Conservation (phyloP, 2,113 vertebrate genomes). For the Aldabrachelys gigantea region DNA sequence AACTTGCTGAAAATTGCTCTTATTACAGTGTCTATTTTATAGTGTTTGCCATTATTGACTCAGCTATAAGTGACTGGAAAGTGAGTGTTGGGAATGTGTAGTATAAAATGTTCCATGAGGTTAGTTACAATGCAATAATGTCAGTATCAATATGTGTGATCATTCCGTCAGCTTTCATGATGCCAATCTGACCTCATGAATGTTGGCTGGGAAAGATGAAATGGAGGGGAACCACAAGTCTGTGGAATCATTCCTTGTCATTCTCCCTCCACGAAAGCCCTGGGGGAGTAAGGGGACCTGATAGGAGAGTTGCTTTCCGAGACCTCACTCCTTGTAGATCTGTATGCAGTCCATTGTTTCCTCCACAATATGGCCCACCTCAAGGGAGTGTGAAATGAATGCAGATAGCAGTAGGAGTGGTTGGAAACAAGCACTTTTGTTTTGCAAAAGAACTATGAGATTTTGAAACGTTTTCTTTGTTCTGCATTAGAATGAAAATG, state of each 20-base stretch:
- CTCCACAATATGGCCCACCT: neutral
- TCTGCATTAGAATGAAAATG: no score
- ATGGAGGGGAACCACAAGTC: neutral
- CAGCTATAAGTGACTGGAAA: neutral
- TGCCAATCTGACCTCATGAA: neutral
- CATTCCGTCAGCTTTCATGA: neutral
- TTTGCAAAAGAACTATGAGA: no score
- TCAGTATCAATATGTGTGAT: neutral
- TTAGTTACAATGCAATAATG: neutral
- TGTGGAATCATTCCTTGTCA: accelerated
- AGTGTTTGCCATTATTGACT: neutral
- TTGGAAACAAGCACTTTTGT: no score
- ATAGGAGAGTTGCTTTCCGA: neutral
- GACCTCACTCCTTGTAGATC: neutral
- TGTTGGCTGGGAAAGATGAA: neutral
- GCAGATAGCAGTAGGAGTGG: neutral
- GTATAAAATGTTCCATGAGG: neutral
- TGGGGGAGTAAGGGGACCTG: neutral
- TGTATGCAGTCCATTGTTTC: neutral
- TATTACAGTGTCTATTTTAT: neutral
- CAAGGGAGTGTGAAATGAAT: neutral
- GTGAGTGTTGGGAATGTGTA: neutral
- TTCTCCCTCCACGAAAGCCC: neutral
- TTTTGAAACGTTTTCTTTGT: no score
- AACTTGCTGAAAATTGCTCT: neutral